Percentiles rank a stretch among this genome's conserved stretches.
Conservation (phyloP, 2,888 invertebrate genomes). For the Diarsia dahlii region DNA sequence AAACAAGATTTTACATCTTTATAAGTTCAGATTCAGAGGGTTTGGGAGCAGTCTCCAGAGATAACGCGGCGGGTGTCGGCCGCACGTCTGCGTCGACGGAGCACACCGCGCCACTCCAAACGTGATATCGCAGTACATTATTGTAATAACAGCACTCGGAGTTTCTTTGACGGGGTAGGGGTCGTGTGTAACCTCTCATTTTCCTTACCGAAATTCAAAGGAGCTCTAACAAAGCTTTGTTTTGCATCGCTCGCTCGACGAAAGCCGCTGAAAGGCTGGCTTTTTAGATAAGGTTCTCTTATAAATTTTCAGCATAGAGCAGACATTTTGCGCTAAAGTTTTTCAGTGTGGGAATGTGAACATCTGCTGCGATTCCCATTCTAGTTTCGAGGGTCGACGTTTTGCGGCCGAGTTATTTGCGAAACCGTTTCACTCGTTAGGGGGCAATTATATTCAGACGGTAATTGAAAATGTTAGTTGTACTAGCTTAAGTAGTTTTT, state of each 20-base stretch:
- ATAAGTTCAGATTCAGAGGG: constrained; percentile 27
- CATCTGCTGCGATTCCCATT: constrained; percentile 84
- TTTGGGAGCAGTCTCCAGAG: constrained; percentile 29
- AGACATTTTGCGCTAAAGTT: constrained; percentile 84
- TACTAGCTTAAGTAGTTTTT: constrained; percentile 69
- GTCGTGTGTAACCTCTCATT: constrained; percentile 89
- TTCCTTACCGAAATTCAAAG: constrained; percentile 90
- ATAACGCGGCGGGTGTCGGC: constrained; percentile 54
- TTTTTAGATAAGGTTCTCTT: constrained; percentile 89
- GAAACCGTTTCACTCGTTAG: constrained; percentile 78
- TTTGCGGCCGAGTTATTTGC: constrained; percentile 78
- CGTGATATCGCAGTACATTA: constrained; percentile 87
- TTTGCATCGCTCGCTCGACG: constrained; percentile 87
- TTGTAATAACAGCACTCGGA: constrained; percentile 88
- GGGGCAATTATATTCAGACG: constrained; percentile 75
- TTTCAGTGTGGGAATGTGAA: constrained; percentile 84
- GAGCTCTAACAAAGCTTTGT: constrained; percentile 89
- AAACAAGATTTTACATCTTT: no score
- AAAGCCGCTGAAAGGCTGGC: constrained; percentile 88
- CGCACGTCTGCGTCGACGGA: constrained; percentile 63
- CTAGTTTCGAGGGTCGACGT: constrained; percentile 81
- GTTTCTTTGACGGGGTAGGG: constrained; percentile 85
- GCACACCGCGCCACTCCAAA: constrained; percentile 75
- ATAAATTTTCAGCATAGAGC: constrained; percentile 86
- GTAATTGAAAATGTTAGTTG: constrained; percentile 75